A percentile compares a stretch with the other conserved stretches of the same genome.
Conservation (phyloP, 2,113 vertebrate genomes). For the Amphiprion percula region DNA sequence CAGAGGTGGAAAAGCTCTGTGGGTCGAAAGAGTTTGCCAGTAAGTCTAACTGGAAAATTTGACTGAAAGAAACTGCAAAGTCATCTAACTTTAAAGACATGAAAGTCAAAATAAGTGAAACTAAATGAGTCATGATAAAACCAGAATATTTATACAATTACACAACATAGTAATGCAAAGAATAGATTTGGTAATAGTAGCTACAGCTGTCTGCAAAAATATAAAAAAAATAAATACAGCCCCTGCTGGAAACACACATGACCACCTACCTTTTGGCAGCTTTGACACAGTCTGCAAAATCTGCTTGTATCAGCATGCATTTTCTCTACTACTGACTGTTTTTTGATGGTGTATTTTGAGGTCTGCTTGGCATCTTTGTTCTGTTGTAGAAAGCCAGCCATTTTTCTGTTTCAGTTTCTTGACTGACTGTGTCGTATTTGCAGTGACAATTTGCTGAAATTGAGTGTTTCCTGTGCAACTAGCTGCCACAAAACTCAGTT, state of each 20-base stretch:
- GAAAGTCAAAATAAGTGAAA: slow-evolving; percentile 4
- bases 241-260: too few species aligned
- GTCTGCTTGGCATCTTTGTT: too few species aligned
- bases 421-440: not conserved
- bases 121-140: slow-evolving; percentile 5
- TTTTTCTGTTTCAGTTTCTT: not conserved
- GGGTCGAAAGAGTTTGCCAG: slow-evolving; percentile 38
- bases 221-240: too few species aligned
- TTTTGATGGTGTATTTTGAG: not conserved
- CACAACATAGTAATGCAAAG: not conserved
- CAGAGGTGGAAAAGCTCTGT: slow-evolving; percentile 40
- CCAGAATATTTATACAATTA: not conserved
- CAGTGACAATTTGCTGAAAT: not conserved
- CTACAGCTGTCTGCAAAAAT: slow-evolving; percentile 11
- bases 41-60: slow-evolving; percentile 24
- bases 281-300: too few species aligned
- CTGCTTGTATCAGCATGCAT: too few species aligned
- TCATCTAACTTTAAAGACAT: slow-evolving; percentile 6
- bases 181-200: not conserved
- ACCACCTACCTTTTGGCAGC: too few species aligned
- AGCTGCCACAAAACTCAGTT: not conserved
- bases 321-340: not conserved
- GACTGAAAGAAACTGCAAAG: slow-evolving; percentile 23
- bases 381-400: too few species aligned
- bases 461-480: not conserved